Percentiles rank a stretch among this genome's conserved stretches.
phyloP scores from a whole-genome alignment of 2,797 vertebrate species.

The Melopsittacus undulatus region DNA sequence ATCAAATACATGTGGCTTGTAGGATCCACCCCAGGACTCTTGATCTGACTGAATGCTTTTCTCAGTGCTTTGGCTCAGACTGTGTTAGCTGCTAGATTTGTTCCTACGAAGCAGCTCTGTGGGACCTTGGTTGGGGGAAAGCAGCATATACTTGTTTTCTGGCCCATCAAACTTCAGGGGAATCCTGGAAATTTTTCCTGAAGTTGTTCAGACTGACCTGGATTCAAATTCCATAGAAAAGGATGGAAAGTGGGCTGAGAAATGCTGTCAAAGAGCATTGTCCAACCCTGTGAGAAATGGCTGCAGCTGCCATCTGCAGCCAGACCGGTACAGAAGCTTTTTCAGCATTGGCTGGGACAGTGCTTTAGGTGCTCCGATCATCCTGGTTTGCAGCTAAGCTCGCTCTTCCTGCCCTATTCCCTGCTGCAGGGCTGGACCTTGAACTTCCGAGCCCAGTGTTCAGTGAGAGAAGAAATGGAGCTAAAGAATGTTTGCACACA shows the following conservation, averaged over 20 bases:
- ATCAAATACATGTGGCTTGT: too few species aligned
- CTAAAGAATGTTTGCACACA: background rate
- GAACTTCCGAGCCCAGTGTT: background rate
- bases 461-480: accelerated
- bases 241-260: background rate
- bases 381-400: background rate
- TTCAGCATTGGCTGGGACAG: background rate
- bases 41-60: too few species aligned
- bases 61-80: background rate
- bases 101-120: conserved; percentile 25
- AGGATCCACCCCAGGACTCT: too few species aligned
- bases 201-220: background rate
- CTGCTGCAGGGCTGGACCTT: background rate
- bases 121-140: conserved; percentile 13
- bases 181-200: background rate
- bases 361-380: background rate
- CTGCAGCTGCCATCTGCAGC: background rate
- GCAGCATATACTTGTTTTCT: background rate
- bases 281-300: background rate
- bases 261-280: background rate
- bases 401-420: background rate
- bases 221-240: background rate
- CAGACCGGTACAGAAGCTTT: background rate
- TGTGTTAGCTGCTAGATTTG: conserved; percentile 2
- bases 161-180: background rate